Conservation (phyloP, 2,113 vertebrate genomes). For the Leuciscus idus region DNA sequence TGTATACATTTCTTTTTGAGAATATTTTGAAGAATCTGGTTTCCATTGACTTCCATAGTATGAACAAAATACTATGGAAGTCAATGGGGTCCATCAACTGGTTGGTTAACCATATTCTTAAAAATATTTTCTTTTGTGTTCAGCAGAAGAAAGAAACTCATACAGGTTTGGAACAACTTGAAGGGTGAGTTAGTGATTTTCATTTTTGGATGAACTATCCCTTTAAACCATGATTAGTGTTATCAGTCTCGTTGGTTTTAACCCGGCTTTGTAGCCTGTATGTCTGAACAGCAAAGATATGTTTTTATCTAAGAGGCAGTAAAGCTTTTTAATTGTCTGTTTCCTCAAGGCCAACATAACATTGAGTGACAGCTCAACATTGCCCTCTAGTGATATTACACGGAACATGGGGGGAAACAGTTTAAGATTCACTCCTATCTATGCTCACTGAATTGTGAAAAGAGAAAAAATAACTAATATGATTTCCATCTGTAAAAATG, state of each 20-base stretch:
- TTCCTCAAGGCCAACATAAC: not conserved
- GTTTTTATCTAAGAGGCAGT: not conserved
- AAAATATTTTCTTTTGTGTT: too few species aligned
- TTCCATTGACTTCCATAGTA: too few species aligned
- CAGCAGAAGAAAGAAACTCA: too few species aligned
- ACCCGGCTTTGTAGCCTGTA: not conserved
- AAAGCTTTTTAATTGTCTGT: not conserved
- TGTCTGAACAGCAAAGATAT: conserved; percentile 1
- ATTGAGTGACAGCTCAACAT: not conserved
- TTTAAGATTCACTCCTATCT: not conserved
- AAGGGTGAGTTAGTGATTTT: too few species aligned
- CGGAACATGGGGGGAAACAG: not conserved
- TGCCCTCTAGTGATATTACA: not conserved
- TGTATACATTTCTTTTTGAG: too few species aligned
- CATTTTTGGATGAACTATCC: not conserved
- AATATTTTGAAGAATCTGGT: too few species aligned
- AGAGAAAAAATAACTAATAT: not conserved
- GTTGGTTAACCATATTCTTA: too few species aligned
- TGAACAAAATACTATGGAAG: too few species aligned
- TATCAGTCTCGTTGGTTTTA: not conserved
- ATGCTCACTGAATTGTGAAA: not conserved
- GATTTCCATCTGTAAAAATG: too few species aligned
- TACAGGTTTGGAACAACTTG: too few species aligned
- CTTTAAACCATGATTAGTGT: not conserved
- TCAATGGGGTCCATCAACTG: too few species aligned